phyloP scores from a whole-genome alignment of 2,113 vertebrate genomes.

The Regulus satrapa region DNA sequence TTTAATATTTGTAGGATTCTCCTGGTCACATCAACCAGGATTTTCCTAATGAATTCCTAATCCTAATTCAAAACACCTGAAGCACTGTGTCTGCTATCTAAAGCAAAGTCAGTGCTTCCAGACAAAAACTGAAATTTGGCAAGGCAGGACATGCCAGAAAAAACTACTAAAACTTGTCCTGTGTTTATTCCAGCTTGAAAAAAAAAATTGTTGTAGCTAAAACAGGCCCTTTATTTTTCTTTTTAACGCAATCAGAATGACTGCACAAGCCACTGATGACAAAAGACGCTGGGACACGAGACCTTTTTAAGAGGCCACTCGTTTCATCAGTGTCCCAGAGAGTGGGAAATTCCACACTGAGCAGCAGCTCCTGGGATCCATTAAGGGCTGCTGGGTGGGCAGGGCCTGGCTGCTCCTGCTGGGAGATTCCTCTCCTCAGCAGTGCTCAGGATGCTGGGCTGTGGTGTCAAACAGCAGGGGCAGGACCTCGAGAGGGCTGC shows the following conservation, averaged over 20 bases:
- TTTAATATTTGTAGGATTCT: not conserved
- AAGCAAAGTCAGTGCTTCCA: not conserved
- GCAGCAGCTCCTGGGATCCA: not conserved
- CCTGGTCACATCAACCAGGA: not conserved
- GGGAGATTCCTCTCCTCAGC: not conserved
- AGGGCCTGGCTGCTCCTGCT: not conserved
- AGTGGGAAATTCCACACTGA: not conserved
- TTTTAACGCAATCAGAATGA: not conserved
- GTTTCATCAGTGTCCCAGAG: fast-evolving
- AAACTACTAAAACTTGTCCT: not conserved
- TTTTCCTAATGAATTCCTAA: not conserved
- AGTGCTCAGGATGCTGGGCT: not conserved
- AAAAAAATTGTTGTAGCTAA: not conserved
- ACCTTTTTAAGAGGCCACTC: not conserved
- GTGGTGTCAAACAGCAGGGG: not conserved
- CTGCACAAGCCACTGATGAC: not conserved
- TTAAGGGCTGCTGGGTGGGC: not conserved
- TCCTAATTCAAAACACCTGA: not conserved
- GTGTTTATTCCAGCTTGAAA: not conserved
- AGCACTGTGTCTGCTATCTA: not conserved
- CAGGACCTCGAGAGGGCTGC: not conserved
- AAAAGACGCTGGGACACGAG: not conserved
- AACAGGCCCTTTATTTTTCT: not conserved
- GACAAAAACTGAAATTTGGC: not conserved
- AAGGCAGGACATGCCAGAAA: not conserved